Base-by-base conservation (phyloP, 2,888 invertebrate species). In the Lithophane socia region DNA sequence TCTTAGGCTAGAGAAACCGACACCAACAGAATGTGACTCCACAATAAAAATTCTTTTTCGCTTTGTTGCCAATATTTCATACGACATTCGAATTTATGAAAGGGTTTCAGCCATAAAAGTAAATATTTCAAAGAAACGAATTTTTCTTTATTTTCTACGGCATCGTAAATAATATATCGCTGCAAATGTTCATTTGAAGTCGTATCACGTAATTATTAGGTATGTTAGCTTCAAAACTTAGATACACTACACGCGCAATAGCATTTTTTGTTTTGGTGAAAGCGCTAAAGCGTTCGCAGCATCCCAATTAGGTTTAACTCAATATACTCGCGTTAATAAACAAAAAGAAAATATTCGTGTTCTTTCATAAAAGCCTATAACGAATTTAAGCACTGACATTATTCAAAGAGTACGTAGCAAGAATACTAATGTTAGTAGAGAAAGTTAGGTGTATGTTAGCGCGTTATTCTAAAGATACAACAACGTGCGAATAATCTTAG, bases 1-100 rank as follows among this genome's bases (percentile, higher is more conserved):
- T 78, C 80, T 82, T 86, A 77, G 78, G 75, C 86, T 82, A 79
- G 68, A 73, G 87, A 87, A 86, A 87, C 75, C 74, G 81, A 87
- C 79, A 85, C 86, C 86, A 78, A 66, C 69, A 67, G 77, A 84
- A 86, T 85, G 85, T 80, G 86, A 70, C 72, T 73, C 71, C 78
- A 79, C 79, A 86, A 77, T 85, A 85, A 86, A 87, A 87, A 84
- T 79, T 83, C 63, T 77, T 83, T 79, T 83, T 86, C 80, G 83
- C 83, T 87, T 81, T 81, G 79, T 79, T 83, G 79, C 87, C 81
- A 77, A 86, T 86, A 86, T 86, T 80, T 79, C 75, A 79, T 80
- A 85, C 85, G 79, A 75, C 85, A 77, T 65, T 75, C 73, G 80
- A 86, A 83, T 86, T 80, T 79, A 77, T 68, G 84, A 85, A 80